Evolutionary conservation across 2,797 vertebrate species (phyloP), one percentile per base, ranked within the genome.

Genomic region (Helostoma temminkii): DNA sequence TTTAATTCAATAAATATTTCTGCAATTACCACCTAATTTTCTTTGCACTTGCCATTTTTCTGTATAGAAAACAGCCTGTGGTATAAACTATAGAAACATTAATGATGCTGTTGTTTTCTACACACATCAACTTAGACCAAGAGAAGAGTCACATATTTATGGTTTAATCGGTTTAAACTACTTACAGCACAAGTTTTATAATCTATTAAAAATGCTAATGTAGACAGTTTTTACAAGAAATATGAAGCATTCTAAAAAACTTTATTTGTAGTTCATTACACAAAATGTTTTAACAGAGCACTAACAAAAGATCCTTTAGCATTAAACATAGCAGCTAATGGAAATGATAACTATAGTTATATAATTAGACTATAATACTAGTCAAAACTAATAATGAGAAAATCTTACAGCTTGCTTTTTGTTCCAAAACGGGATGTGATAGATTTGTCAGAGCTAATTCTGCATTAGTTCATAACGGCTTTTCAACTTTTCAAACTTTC

Each of bases 1-100:
- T 92, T 92, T 93, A 92, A 92, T 92, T 92, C 90, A 92, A 93
- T 91, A 93, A 93, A 92, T 92, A 92, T 83, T 86, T 92, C 88
- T 91, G 88, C 89, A 90, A 79, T 91, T 80, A n/a, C 88, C 73
- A 76, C 57, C 1, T 46, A 72, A 46, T 71, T 65, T 47, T 55
- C 15, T 63, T 69, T 66, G 59, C 14, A 43, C 14, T 45, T 47
- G 21, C 32, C 11, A 12, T 14, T 58, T 24, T 76, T 74, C 15
- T 59, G 30, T 58, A 3, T 32, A 45, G 7, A 41, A 14, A 39
- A 9, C 26, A 39, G n/a, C n/a, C n/a, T n/a, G n/a, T n/a, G n/a
- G n/a, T n/a, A n/a, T n/a, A n/a, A 9, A 34, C 11, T n/a, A n/a
- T n/a, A n/a, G n/a, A 34, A 16, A 9, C 12, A 22, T 11, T 25